phyloP scores from a whole-genome alignment of 2,888 invertebrate genomes.

The Cantharis rufa region DNA sequence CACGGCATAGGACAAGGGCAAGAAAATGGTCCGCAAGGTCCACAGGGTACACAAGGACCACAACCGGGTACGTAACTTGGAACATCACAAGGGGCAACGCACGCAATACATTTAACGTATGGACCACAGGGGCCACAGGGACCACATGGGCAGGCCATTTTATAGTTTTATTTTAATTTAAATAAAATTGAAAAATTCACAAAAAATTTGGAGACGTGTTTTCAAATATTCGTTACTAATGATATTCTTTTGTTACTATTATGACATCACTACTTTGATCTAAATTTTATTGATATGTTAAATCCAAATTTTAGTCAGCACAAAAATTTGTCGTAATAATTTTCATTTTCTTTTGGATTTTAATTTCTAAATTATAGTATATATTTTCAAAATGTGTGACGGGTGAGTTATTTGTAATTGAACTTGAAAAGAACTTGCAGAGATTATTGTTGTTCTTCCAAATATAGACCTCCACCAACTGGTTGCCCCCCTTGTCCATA shows the following conservation, averaged over 20 bases:
- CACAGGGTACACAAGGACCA: background rate
- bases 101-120: background rate
- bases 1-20: background rate
- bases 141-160: background rate
- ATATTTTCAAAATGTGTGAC: constrained; percentile 11
- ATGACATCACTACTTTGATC: background rate
- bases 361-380: constrained; percentile 5
- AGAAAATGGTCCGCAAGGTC: background rate
- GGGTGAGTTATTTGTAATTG: constrained; percentile 18
- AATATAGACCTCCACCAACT: constrained; percentile 1
- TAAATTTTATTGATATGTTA: background rate
- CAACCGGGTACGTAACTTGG: background rate
- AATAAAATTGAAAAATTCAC: background rate
- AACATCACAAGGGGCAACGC: background rate
- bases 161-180: background rate
- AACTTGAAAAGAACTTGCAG: constrained; percentile 32
- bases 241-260: background rate
- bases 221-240: background rate
- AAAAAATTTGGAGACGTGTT: background rate
- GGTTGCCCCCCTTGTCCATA: constrained; percentile 16
- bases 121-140: background rate
- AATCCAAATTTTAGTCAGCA: background rate
- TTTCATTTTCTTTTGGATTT: constrained; percentile 1
- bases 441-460: constrained; percentile 11
- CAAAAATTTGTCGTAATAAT: background rate